phyloP scores from a whole-genome alignment of 1,140 invertebrate genomes.

The Anastatus disparis region DNA sequence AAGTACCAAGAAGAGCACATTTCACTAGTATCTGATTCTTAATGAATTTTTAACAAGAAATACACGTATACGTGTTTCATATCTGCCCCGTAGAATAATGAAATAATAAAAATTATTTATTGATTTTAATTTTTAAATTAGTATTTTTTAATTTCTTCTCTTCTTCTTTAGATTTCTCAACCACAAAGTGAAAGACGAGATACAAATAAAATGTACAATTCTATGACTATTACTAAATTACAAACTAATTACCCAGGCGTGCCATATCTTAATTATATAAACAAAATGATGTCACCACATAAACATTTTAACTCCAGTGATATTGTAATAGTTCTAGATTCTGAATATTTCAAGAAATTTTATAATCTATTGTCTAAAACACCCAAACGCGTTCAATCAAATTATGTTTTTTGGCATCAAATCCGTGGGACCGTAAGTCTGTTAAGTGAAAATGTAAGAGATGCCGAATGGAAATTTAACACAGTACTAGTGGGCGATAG shows the following conservation, averaged over 20 bases:
- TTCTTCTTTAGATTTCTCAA: conserved; percentile 89
- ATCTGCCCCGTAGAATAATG: too few relatives aligned
- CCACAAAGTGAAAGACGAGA: conserved; percentile 90
- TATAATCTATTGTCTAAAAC: conserved; percentile 68
- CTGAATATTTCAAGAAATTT: conserved; percentile 77
- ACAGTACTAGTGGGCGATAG: too few relatives aligned
- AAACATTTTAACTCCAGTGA: conserved; percentile 74
- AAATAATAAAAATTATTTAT: too few relatives aligned
- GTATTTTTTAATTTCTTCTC: too few relatives aligned
- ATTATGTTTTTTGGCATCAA: conserved; percentile 75
- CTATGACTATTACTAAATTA: conserved; percentile 82
- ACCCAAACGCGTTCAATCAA: conserved; percentile 74
- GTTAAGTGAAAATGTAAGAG: neutral
- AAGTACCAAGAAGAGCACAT: too few relatives aligned
- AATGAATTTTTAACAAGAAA: too few relatives aligned
- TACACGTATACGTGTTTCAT: too few relatives aligned
- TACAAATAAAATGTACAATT: conserved; percentile 88
- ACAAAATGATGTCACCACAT: conserved; percentile 74
- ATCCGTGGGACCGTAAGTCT: conserved; percentile 70
- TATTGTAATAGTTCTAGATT: conserved; percentile 81
- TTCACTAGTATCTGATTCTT: too few relatives aligned
- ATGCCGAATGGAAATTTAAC: neutral
- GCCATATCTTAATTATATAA: conserved; percentile 84
- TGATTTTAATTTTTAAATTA: too few relatives aligned
- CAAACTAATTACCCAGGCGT: conserved; percentile 79